Base-by-base conservation (phyloP, 2,888 invertebrate genomes). In the Synergus laeviventris region DNA sequence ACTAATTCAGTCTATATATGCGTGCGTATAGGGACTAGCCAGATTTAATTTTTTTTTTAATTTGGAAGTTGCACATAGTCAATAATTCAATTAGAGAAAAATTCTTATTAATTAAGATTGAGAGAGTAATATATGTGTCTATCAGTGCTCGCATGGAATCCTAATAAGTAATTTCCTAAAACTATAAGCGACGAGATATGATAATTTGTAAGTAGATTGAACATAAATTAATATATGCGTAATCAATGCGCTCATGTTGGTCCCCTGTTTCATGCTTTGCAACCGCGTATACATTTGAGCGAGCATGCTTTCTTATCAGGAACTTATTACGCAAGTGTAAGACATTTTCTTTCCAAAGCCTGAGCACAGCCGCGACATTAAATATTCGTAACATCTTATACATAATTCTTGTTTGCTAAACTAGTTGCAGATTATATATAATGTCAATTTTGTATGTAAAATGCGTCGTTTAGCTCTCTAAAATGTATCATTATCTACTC, bases 381-480 rank as follows among this genome's bases (percentile, higher is more conserved):
- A 64, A 64, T 64, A 42, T 64, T 42, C 18, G 42, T 64, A 64
- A 64, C 42, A 64, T 39, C 64, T 42, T 64, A 14, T 61, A 38
- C 38, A 38, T 61, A 12, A 64, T 42, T 64, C 64, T 64, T 64
- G 64, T 42, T 64, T 0, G 21, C 39, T 64, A 64, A 64, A 64
- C 64, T 42, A 42, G 42, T 64, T 21, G 18, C 21, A 42, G 21
- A 64, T 42, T 39, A 39, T 14, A 31, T 31, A 11, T 61, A 12
- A 7, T 64, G 18, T 2, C 38, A 18, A n/a, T 64, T 7, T n/a
- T 64, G 12, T 14, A 39, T 21, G 39, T 64, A 38, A 18, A 18
- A 39, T 39, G 14, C 16, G 36, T 61, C 62, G 39, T 21, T 64
- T 64, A 64, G 12, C 39, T 64, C 12, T 42, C 18, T 18, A 64